These are phyloP conservation scores for Lepidochitona cinerea DNA, from an alignment of 2,888 invertebrate species.

Conservation along the genomic window DNA sequence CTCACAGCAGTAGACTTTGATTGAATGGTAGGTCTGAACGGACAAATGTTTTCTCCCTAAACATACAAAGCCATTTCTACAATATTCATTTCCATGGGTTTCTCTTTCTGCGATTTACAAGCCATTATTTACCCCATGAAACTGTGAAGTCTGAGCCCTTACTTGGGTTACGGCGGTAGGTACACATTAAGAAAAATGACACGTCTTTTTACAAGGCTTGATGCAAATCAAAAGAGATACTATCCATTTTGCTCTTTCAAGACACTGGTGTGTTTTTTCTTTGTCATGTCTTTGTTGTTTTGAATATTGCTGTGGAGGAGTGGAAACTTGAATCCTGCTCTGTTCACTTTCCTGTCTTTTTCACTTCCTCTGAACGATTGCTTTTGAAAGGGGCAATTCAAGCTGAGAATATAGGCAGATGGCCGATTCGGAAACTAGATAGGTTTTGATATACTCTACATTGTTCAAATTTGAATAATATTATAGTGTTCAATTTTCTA, in stretches of 20 bases:
- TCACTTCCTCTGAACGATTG: not conserved
- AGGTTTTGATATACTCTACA: not conserved
- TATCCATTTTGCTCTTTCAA: not conserved
- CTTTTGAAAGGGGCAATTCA: not conserved
- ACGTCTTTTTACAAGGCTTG: not conserved
- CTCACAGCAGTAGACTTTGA: not conserved
- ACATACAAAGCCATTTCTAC: not conserved
- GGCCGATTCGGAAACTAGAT: not conserved
- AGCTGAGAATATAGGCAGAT: not conserved
- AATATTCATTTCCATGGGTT: not conserved
- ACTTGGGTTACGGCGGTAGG: not conserved
- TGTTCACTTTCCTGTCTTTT: not conserved
- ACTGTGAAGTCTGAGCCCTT: not conserved
- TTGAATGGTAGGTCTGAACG: not conserved
- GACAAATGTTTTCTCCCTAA: not conserved
- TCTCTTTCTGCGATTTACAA: not conserved
- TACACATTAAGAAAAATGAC: not conserved
- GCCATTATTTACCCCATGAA: not conserved
- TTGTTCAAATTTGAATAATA: not conserved
- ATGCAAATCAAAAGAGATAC: conserved; percentile 1
- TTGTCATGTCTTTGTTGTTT: not conserved
- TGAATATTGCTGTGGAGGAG: not conserved
- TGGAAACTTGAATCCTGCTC: not conserved
- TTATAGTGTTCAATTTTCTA: not conserved
- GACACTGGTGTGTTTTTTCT: not conserved